Evolutionary conservation across 1,140 invertebrate genomes (phyloP), one percentile per base, ranked within the genome.

Genomic region (Ylistrum balloti): DNA sequence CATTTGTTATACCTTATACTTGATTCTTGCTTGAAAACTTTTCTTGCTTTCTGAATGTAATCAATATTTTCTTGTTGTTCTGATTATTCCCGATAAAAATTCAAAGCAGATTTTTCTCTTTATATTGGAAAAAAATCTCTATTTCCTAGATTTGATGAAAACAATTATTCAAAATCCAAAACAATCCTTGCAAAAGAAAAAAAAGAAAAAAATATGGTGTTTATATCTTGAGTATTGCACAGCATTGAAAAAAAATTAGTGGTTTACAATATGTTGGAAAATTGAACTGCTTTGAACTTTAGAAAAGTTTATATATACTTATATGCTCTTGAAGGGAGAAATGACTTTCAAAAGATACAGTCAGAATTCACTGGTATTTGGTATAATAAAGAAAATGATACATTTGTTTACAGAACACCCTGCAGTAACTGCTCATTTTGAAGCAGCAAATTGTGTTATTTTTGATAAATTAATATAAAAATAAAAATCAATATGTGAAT

Each of bases 371-470:
- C 5, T 15, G 13, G 45, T 56, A 56, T 56, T 22, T 74, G 56
- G 56, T 74, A 74, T 74, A 74, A 74, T 74, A 74, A 74, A 74
- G 56, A 74, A 74, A 74, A 74, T 74, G 28, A 2, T 74, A 74
- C 56, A 74, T 74, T 74, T 74, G 5, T 74, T 74, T n/a, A 11
- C n/a, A 17, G 22, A 74, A 74, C 56, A 74, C n/a, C 56, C 20
- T 28, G 5, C 2, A n/a, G 28, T 28, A 74, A 74, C n/a, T 74
- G 56, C 28, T 74, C n/a, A 74, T 74, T 11, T 28, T 74, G 5
- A n/a, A 74, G 56, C n/a, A 74, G 56, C 41, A 45, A 45, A 45
- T 15, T 1, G 10, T 45, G 10, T 9, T 1, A 45, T 17, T 45
- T 17, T 45, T 45, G 17, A 38, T 38, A 45, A 45, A 15, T 45